Evolutionary conservation across 2,797 vertebrate species (phyloP).

Genomic region (Morus bassanus): DNA sequence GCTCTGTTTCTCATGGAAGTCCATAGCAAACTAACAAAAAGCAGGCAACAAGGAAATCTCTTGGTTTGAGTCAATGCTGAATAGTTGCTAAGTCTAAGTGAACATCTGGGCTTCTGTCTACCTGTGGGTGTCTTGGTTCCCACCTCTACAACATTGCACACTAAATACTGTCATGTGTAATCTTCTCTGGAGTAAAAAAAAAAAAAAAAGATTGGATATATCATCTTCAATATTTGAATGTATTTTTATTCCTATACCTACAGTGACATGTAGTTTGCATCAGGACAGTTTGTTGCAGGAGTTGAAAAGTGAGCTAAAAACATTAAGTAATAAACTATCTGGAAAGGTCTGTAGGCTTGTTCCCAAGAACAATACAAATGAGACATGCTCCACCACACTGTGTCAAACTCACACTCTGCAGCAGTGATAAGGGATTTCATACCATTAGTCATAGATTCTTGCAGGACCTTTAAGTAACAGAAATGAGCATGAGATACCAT

Average conservation of each 20-base stretch:
- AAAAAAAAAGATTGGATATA: neutral
- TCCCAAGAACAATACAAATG: neutral
- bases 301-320: neutral
- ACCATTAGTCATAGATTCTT: neutral
- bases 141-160: neutral
- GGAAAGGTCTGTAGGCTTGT: neutral
- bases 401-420: neutral
- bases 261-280: neutral
- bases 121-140: neutral
- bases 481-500: neutral
- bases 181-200: neutral
- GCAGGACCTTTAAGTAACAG: neutral
- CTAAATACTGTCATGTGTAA: neutral
- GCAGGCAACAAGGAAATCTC: neutral
- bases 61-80: neutral
- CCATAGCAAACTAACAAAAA: neutral
- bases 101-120: neutral
- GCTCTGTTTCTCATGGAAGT: neutral
- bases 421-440: neutral
- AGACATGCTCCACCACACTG: fast-evolving
- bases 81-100: neutral
- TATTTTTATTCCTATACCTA: neutral
- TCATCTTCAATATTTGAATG: neutral
- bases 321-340: neutral
- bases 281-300: neutral